These are phyloP conservation scores for Phalera bucephala DNA, from an alignment of 2,888 invertebrate species.

Conservation along the genomic window DNA sequence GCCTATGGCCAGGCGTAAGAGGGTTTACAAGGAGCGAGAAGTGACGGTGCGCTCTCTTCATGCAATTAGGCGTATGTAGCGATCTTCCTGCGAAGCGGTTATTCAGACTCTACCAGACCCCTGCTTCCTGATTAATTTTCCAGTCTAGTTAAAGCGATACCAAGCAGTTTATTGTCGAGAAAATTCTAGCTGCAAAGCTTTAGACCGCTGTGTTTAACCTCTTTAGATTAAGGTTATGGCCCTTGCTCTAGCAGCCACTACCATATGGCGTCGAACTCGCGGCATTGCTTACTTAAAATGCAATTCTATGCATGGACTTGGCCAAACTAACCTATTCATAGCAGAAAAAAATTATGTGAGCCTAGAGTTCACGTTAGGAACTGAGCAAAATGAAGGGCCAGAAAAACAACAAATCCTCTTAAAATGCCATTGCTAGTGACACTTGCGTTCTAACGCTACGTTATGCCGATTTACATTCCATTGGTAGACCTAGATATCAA, in stretches of 20 bases:
- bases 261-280: neutral
- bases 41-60: neutral
- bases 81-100: slow-evolving; percentile 1
- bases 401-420: too few species aligned
- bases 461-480: too few species aligned
- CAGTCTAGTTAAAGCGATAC: slow-evolving; percentile 4
- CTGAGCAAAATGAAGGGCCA: too few species aligned
- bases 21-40: neutral
- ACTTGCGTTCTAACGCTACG: too few species aligned
- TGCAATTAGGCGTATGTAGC: neutral
- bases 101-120: slow-evolving; percentile 1
- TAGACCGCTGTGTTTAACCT: slow-evolving; percentile 3
- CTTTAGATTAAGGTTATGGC: neutral
- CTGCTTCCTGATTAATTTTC: neutral
- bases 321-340: too few species aligned
- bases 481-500: too few species aligned
- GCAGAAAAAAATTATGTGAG: too few species aligned
- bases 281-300: neutral
- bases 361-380: too few species aligned
- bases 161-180: slow-evolving; percentile 3
- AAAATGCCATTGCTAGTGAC: too few species aligned
- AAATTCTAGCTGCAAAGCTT: neutral
- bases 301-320: too few species aligned
- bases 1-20: neutral
- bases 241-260: neutral